phyloP scores from a whole-genome alignment of 2,113 vertebrate genomes.

The Anhinga anhinga region DNA sequence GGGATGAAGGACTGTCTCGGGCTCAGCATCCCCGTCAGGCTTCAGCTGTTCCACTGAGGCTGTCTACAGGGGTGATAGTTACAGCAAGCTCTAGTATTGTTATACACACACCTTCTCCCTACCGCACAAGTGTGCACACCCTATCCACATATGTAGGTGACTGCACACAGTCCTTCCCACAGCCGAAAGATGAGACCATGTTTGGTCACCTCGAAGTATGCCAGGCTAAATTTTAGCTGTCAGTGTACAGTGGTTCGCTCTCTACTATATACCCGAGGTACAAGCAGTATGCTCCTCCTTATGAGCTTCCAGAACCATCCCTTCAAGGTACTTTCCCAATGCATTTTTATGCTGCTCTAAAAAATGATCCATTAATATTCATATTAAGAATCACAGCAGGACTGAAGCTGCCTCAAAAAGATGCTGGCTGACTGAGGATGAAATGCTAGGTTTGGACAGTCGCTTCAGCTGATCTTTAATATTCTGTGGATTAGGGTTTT shows the following conservation, averaged over 20 bases:
- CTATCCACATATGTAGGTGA: not conserved
- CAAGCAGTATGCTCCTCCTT: not conserved
- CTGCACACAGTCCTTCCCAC: not conserved
- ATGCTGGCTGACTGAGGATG: not conserved
- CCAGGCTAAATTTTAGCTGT: not conserved
- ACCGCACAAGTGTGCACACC: accelerated
- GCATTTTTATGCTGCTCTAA: not conserved
- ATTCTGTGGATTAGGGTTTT: not conserved
- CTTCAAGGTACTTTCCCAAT: not conserved
- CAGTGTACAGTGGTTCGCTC: not conserved
- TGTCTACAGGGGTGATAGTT: not conserved
- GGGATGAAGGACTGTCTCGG: not conserved
- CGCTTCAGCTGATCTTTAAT: not conserved
- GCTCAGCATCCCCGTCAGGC: not conserved
- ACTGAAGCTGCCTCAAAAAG: not conserved
- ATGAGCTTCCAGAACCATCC: not conserved
- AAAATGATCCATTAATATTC: not conserved
- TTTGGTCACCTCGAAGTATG: not conserved
- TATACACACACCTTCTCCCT: not conserved
- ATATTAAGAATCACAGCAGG: not conserved
- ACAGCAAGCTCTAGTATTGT: not conserved
- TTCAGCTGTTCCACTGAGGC: not conserved
- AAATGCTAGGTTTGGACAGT: not conserved
- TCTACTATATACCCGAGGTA: not conserved
- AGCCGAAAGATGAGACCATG: not conserved